These are phyloP conservation scores for Falco berigora DNA, from an alignment of 2,797 vertebrate species.

Conservation along the genomic window DNA sequence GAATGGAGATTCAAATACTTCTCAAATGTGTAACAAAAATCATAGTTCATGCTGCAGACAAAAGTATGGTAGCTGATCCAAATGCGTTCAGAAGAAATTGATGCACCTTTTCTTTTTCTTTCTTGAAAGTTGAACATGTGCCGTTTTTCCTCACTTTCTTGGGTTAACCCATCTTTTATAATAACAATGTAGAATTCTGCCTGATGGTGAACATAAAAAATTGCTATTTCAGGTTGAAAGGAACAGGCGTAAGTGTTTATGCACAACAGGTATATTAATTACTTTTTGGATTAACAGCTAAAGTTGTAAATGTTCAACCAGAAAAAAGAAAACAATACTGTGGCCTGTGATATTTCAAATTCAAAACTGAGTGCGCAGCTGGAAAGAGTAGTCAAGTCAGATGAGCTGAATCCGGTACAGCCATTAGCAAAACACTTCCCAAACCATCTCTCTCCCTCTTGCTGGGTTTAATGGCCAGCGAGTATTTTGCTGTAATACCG, in stretches of 20 bases:
- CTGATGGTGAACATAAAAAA: slow-evolving; percentile 60
- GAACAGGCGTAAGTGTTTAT: background rate
- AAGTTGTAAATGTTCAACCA: background rate
- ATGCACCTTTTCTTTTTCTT: slow-evolving; percentile 42
- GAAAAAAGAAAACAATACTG: background rate
- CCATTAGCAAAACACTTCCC: background rate
- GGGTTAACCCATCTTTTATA: slow-evolving; percentile 45
- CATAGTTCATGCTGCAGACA: slow-evolving; percentile 49
- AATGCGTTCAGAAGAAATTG: slow-evolving; percentile 9
- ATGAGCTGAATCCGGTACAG: background rate
- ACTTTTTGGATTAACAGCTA: background rate
- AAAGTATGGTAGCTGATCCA: slow-evolving; percentile 28
- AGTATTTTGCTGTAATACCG: background rate
- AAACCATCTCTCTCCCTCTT: background rate
- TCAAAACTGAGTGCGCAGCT: background rate
- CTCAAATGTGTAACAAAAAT: slow-evolving; percentile 18
- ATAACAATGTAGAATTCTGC: slow-evolving; percentile 49
- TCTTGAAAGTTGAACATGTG: slow-evolving; percentile 29
- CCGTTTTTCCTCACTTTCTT: slow-evolving; percentile 38
- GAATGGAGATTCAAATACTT: slow-evolving; percentile 39
- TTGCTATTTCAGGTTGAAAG: slow-evolving; percentile 37
- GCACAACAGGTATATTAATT: slow-evolving; percentile 12
- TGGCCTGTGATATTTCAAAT: background rate
- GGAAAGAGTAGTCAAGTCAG: background rate
- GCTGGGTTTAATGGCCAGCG: background rate